Base-by-base conservation (phyloP, 2,113 vertebrate genomes). In the Salvelinus fontinalis region DNA sequence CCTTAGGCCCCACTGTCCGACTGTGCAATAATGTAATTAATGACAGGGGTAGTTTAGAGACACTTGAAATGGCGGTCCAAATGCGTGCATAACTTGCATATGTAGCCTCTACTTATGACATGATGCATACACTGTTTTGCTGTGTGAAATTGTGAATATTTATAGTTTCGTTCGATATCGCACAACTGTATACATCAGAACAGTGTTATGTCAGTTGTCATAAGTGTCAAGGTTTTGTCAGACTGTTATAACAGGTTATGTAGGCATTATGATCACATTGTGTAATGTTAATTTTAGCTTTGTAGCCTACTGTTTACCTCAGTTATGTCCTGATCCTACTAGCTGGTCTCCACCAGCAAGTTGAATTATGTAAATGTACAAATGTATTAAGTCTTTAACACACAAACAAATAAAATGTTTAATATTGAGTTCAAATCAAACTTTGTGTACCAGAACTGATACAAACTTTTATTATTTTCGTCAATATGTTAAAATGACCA, bases 371-470 rank as follows among this genome's bases (percentile, higher is more conserved):
- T 79, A 86, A 71, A 71, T 89, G 89, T 90, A 85, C 75, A 89
- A 90, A 83, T 57, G 79, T 84, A 85, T 22, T 81, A 81, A 87
- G 82, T 89, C 85, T 87, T 84, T 82, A 88, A 82, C 74, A 68
- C 73, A 73, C 48, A 71, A 31, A 2, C 60, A 67, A 54, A 75
- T 16, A 51, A 57, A 84, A 79, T 82, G 87, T 82, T 87, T 86
- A 83, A 87, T 87, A 90, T 88, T 8, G 89, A 89, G 87, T 89
- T 86, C 75, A 90, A 90, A 90, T 91, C 86, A 68, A 34, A 89
- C 90, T 88, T 84, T 66, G 86, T 90, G 87, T 80, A 85, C 79
- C 80, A 83, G 39, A 81, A 71, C 31, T 20, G 66, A 29, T 8
- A 16, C 3, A 5, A 67, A 31, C 2, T 7, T 34, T 9, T 16